Evolutionary conservation across 2,888 invertebrate species (phyloP).

Genomic region (Augiades crinisus): DNA sequence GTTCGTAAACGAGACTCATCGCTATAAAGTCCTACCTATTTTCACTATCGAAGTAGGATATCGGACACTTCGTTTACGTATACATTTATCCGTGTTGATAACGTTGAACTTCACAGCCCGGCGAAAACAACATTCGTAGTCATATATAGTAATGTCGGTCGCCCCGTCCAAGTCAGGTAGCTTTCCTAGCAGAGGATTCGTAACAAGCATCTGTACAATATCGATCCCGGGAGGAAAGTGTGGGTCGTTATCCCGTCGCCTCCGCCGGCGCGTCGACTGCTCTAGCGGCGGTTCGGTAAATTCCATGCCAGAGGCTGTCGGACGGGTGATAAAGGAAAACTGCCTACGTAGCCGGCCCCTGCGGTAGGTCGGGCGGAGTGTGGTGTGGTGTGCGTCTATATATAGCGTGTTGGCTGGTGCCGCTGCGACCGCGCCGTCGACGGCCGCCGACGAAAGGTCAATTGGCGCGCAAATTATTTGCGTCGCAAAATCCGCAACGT

Average conservation of each 20-base stretch:
- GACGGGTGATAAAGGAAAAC: constrained; percentile 77
- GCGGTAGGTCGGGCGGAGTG: constrained; percentile 50
- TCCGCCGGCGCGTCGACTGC: constrained; percentile 61
- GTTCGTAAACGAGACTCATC: constrained; percentile 53
- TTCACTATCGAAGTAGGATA: constrained; percentile 1
- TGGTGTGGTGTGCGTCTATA: constrained; percentile 72
- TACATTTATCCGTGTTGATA: neutral
- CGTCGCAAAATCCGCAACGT: constrained; percentile 73
- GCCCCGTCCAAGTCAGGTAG: neutral
- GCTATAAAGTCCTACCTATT: constrained; percentile 23
- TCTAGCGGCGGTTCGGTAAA: constrained; percentile 68
- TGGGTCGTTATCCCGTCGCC: constrained; percentile 75
- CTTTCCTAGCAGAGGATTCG: constrained; percentile 7
- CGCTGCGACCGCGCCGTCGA: constrained; percentile 57
- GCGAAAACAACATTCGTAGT: no score
- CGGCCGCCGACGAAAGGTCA: constrained; percentile 78
- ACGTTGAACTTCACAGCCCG: no score
- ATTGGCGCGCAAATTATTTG: constrained; percentile 81
- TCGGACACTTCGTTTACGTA: neutral
- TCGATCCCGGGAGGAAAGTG: constrained; percentile 77
- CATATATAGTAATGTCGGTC: neutral
- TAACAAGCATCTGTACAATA: constrained; percentile 74
- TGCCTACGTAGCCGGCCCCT: constrained; percentile 70
- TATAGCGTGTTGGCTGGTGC: constrained; percentile 73
- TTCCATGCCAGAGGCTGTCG: constrained; percentile 74